Evolutionary conservation across 2,113 vertebrate genomes (phyloP).

Genomic region (Calonectris borealis): DNA sequence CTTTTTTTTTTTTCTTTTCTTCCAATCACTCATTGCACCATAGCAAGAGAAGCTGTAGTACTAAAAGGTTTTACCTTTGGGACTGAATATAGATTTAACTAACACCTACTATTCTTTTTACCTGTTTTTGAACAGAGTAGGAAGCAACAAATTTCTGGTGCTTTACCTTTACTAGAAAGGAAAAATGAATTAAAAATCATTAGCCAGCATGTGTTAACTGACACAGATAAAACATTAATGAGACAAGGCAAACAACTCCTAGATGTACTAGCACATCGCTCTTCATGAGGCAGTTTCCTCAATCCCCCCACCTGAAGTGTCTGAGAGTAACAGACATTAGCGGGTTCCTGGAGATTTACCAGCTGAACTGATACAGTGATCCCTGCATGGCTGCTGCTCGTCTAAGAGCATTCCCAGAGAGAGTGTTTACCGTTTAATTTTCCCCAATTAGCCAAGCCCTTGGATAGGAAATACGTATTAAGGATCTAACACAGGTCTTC

Average conservation of each 20-base stretch:
- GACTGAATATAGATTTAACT: background rate
- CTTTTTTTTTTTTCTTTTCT: background rate
- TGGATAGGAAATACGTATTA: background rate
- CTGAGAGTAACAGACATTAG: background rate
- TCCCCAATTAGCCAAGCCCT: background rate
- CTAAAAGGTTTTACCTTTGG: background rate
- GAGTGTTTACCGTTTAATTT: background rate
- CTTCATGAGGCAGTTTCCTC: background rate
- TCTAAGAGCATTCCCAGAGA: background rate
- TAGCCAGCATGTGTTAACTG: background rate
- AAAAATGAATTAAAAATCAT: background rate
- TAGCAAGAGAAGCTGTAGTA: background rate
- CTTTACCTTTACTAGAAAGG: background rate
- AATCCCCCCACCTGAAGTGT: background rate
- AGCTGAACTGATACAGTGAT: background rate
- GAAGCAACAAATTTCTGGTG: background rate
- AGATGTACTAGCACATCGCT: background rate
- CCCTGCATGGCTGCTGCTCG: background rate
- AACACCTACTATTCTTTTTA: background rate
- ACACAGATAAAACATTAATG: background rate
- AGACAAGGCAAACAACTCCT: background rate
- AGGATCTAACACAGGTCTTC: background rate
- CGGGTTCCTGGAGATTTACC: background rate
- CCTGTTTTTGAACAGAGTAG: background rate
- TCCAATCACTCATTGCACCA: background rate